Evolutionary conservation across 2,888 invertebrate species (phyloP).

Genomic region (Apeira syringaria): DNA sequence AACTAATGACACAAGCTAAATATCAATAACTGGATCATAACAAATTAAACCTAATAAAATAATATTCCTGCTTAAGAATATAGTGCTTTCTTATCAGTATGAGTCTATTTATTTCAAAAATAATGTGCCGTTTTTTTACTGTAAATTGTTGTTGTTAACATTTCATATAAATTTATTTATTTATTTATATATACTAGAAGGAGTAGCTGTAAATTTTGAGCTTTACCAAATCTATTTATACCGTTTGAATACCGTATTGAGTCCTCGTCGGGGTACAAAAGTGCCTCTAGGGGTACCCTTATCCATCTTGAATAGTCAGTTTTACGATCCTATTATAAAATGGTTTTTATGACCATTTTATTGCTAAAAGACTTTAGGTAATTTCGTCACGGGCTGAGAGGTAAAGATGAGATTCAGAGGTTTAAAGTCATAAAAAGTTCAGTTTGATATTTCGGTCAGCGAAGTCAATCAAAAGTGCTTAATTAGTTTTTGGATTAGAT

Average conservation of each 20-base stretch:
- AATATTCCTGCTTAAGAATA: too few species aligned
- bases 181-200: too few species aligned
- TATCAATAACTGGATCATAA: too few species aligned
- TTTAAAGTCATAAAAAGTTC: constrained; percentile 67
- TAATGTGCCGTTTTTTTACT: too few species aligned
- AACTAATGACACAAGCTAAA: too few species aligned
- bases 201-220: too few species aligned
- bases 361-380: constrained; percentile 80
- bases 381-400: constrained; percentile 73
- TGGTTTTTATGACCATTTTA: constrained; percentile 80
- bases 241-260: neutral
- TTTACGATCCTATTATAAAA: constrained; percentile 82
- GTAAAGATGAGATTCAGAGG: constrained; percentile 69
- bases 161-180: too few species aligned
- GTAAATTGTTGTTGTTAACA: too few species aligned
- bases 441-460: constrained; percentile 67
- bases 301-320: constrained; percentile 57
- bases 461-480: constrained; percentile 41
- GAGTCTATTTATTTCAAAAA: too few species aligned
- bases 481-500: constrained; percentile 37
- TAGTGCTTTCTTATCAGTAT: too few species aligned
- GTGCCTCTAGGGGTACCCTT: constrained; percentile 47
- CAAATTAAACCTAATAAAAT: too few species aligned
- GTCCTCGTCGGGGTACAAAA: constrained; percentile 40
- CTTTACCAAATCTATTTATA: too few species aligned